Evolutionary conservation across 2,888 invertebrate genomes (phyloP).

Genomic region (Hypsopygia costalis): DNA sequence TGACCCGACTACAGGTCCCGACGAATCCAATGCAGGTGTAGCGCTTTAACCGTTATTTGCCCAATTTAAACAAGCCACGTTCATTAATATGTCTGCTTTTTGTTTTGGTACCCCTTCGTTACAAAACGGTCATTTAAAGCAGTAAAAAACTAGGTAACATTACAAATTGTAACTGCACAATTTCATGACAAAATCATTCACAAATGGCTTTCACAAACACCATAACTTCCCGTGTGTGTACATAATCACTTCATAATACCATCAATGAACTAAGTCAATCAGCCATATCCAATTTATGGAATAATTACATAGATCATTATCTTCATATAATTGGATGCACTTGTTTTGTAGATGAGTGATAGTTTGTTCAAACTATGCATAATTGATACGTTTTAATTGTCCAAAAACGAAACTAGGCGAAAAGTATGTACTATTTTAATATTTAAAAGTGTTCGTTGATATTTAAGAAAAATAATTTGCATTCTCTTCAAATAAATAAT

Average conservation of each 20-base stretch:
- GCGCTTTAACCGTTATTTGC: constrained; percentile 37
- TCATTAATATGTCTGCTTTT: constrained; percentile 27
- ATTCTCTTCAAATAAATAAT: too few relatives aligned
- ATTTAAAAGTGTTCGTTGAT: too few relatives aligned
- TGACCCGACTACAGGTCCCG: constrained; percentile 21
- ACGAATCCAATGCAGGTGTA: constrained; percentile 32
- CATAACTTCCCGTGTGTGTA: background rate
- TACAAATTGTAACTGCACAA: background rate
- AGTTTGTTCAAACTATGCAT: too few relatives aligned
- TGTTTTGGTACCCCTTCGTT: constrained; percentile 19
- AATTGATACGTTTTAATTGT: too few relatives aligned
- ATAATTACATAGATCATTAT: too few relatives aligned
- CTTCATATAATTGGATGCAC: too few relatives aligned
- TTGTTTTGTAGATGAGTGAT: too few relatives aligned
- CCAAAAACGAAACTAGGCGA: too few relatives aligned
- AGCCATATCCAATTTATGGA: background rate
- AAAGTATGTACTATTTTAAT: too few relatives aligned
- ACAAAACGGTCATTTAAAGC: background rate
- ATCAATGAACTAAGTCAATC: background rate
- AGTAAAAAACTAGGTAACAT: background rate
- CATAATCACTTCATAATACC: background rate
- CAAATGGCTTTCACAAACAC: background rate
- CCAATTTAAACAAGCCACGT: constrained; percentile 31
- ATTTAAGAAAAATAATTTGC: too few relatives aligned
- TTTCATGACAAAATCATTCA: background rate